phyloP scores from a whole-genome alignment of 2,888 invertebrate species.

The Trissolcus brochymenae region DNA sequence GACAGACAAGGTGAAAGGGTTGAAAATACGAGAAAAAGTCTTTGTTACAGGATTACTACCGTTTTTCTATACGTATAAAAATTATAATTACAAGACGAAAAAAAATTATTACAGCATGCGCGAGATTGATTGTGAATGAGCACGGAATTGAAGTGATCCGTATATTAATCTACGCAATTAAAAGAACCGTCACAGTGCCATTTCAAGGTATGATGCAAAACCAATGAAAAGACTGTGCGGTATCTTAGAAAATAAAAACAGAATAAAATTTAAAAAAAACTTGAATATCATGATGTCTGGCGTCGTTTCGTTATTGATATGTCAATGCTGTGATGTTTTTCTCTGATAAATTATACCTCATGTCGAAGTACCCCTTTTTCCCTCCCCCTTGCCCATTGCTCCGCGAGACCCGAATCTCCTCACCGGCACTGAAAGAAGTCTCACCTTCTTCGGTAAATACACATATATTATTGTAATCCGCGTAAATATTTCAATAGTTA shows the following conservation, averaged over 20 bases:
- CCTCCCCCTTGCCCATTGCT: slow-evolving; percentile 10
- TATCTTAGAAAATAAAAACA: slow-evolving; percentile 1
- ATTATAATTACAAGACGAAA: slow-evolving; percentile 47
- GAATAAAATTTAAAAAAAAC: slow-evolving; percentile 9
- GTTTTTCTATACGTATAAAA: slow-evolving; percentile 60
- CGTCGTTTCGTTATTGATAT: slow-evolving; percentile 74
- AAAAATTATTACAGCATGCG: slow-evolving; percentile 26
- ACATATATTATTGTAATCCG: slow-evolving; percentile 71
- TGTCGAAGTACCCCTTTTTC: slow-evolving; percentile 20
- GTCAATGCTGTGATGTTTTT: slow-evolving; percentile 74
- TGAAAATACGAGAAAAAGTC: not conserved
- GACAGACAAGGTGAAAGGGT: slow-evolving; percentile 24
- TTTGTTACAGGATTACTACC: slow-evolving; percentile 39
- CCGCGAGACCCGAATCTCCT: slow-evolving; percentile 30
- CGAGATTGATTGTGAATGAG: slow-evolving; percentile 58
- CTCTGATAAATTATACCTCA: slow-evolving; percentile 68
- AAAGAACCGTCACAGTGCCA: slow-evolving; percentile 66
- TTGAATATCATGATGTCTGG: slow-evolving; percentile 53
- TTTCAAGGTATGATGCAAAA: slow-evolving; percentile 40
- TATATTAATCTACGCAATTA: slow-evolving; percentile 69
- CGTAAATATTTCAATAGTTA: slow-evolving; percentile 67
- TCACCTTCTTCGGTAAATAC: slow-evolving; percentile 58
- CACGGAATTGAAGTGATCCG: slow-evolving; percentile 68
- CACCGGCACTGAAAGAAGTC: slow-evolving; percentile 48
- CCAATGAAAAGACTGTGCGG: slow-evolving; percentile 4